Conservation (phyloP, 1,140 invertebrate genomes). For the Sogatella furcifera region DNA sequence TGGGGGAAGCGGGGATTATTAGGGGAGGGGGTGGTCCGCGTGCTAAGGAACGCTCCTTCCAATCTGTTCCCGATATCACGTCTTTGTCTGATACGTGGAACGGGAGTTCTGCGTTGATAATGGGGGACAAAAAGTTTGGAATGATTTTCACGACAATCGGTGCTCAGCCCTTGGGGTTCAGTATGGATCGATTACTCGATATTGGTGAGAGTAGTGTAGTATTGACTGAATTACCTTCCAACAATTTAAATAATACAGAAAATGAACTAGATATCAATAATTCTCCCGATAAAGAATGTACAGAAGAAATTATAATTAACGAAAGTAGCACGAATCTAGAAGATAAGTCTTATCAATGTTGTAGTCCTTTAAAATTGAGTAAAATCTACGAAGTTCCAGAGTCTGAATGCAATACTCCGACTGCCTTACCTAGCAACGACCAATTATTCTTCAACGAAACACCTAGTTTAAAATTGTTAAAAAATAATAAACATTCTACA, state of each 20-base stretch:
- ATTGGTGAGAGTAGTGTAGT: conserved; percentile 19
- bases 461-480: too few species aligned
- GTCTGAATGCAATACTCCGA: background rate
- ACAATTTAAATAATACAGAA: conserved; percentile 4
- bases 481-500: too few species aligned
- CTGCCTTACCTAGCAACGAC: background rate
- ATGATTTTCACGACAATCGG: conserved; percentile 17
- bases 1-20: conserved; percentile 36
- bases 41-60: background rate
- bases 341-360: background rate
- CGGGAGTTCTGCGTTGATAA: conserved; percentile 5
- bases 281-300: background rate
- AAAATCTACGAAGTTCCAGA: background rate
- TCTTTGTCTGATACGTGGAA: background rate
- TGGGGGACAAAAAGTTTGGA: conserved; percentile 2
- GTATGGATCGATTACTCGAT: conserved; percentile 24
- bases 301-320: background rate
- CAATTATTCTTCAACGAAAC: too few species aligned
- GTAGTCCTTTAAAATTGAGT: background rate
- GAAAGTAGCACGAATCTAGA: background rate
- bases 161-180: conserved; percentile 24
- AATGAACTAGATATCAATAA: background rate
- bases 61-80: conserved; percentile 23
- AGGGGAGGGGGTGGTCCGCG: conserved; percentile 19
- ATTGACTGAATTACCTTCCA: background rate